These are phyloP conservation scores for Drosophila repleta DNA, from an alignment of 1,140 invertebrate species.

Conservation along the genomic window DNA sequence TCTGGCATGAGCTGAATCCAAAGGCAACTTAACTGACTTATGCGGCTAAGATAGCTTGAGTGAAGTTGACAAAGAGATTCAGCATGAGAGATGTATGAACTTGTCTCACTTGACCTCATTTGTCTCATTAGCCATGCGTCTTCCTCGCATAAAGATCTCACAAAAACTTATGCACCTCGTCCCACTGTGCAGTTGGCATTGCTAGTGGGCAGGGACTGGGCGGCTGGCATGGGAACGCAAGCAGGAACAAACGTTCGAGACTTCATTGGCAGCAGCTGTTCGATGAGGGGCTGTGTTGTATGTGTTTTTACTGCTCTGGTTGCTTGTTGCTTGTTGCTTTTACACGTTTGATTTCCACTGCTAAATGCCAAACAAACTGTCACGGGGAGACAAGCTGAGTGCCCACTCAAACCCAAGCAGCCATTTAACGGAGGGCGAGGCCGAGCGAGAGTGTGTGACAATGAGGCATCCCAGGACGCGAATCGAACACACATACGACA, in stretches of 20 bases:
- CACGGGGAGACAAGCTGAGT: constrained; percentile 56
- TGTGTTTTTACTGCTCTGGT: constrained; percentile 35
- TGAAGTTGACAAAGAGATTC: no score
- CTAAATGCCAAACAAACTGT: constrained; percentile 71
- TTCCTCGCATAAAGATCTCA: no score
- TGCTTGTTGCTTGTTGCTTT: constrained; percentile 65
- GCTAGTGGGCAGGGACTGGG: not conserved
- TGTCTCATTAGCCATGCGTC: no score
- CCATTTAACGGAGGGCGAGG: not conserved
- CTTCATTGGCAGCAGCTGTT: constrained; percentile 28
- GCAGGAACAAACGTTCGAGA: constrained; percentile 19
- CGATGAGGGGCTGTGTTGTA: not conserved
- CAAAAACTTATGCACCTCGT: no score
- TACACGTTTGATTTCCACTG: constrained; percentile 73
- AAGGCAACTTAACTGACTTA: no score
- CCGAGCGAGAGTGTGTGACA: constrained; percentile 2
- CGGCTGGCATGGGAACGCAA: not conserved
- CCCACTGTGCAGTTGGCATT: constrained; percentile 27
- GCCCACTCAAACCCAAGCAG: constrained; percentile 26
- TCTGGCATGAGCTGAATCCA: no score
- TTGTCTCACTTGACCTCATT: no score
- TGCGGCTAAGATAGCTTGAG: no score
- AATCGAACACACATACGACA: constrained; percentile 49
- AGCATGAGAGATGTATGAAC: no score
- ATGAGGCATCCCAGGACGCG: constrained; percentile 23